Base-by-base conservation (phyloP, 2,113 vertebrate species). In the Vidua chalybeata region DNA sequence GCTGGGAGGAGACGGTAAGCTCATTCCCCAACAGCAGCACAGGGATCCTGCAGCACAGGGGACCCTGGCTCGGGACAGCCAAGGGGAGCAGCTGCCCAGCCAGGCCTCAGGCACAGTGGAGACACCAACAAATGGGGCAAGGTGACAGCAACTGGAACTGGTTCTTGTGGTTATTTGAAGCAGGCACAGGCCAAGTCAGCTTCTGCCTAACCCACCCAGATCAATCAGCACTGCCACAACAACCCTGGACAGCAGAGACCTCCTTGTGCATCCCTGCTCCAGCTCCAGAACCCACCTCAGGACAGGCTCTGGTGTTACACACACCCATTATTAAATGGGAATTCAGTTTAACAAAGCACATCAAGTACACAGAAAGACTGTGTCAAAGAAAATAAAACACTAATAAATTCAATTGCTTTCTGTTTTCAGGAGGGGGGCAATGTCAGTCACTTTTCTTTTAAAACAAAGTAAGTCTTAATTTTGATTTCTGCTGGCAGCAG, bases 311-410 rank as follows among this genome's bases (percentile, higher is more conserved):
- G 92, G 89, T 84, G 87, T 93, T 93, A 84, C 43, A 59, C 26
- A 93, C n/a, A 73, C 62, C 89, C 94, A 93, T 97, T 96, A 97
- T 97, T 97, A 94, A 96, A 97, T 95, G 94, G 96, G 97, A 98
- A 98, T 97, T 97, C 94, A 84, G 98, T 96, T 97, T 97, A 98
- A 98, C 97, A 97, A 98, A 97, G 96, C 77, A 20, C 97, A 97
- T 98, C 90, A 83, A 97, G 87, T 96, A 97, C 77, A 94, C 84
- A 97, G 94, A 95, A 95, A 95, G 95, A 94, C 95, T 97, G 98
- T 97, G 97, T 97, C 98, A 98, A 97, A 96, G 93, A 97, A 97
- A 98, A 98, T 98, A 97, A 97, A 96, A 92, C 83, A 90, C 97
- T 97, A 97, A 98, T 96, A 96, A 98, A 98, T 97, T 97, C 79